Percentiles rank a stretch among this genome's conserved stretches.
phyloP scores from a whole-genome alignment of 2,113 vertebrate genomes.

The Lophotis ruficrista region DNA sequence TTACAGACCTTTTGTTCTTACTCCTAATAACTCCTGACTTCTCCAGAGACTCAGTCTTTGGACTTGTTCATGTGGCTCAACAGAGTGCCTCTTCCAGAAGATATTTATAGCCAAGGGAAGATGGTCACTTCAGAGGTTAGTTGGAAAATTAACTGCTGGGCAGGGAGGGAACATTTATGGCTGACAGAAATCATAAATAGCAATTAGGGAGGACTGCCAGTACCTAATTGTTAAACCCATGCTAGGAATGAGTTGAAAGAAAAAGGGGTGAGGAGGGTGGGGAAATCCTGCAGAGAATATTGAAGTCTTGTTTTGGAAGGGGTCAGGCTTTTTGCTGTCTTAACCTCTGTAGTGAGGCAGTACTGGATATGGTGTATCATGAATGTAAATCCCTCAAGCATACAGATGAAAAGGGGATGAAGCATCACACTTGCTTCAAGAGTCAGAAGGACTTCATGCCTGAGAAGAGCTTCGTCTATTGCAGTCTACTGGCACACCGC shows the following conservation, averaged over 20 bases:
- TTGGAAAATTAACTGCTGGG: background rate
- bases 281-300: background rate
- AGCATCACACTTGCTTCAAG: background rate
- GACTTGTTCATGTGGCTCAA: background rate
- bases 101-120: background rate
- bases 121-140: background rate
- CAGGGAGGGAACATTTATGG: background rate
- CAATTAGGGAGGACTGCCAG: background rate
- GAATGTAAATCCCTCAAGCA: background rate
- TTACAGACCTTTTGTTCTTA: background rate
- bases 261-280: rapidly evolving
- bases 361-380: background rate
- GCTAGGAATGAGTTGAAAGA: background rate
- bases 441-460: background rate
- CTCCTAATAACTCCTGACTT: background rate
- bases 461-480: background rate
- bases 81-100: background rate
- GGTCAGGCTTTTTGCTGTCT: background rate
- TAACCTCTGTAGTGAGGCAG: background rate
- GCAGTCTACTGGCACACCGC: background rate
- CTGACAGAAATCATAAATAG: background rate
- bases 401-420: background rate
- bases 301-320: background rate
- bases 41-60: background rate
- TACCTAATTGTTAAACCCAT: background rate